Evolutionary conservation across 2,888 invertebrate genomes (phyloP), one percentile per base, ranked within the genome.

Genomic region (Cryptocephalus moraei): DNA sequence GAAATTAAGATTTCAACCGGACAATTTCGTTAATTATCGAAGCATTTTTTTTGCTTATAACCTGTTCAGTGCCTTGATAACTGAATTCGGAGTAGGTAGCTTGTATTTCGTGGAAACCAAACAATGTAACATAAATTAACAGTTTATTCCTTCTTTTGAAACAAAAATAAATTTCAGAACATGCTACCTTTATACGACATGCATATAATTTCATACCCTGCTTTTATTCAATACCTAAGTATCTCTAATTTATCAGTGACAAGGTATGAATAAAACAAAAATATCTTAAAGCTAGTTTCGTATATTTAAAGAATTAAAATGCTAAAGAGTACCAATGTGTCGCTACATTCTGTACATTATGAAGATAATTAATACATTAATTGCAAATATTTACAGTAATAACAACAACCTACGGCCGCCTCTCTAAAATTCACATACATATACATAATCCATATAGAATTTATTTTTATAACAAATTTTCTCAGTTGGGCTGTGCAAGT

Each of bases 251-350:
- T 22, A 22, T 22, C 22, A 22, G 22, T 22, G 36, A 12, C 6
- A 36, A 36, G 39, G 41, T 42, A 46, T 46, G 14, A 36, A 36
- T 11, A 36, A 36, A 36, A 36, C 12, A 47, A 49, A 51, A 55
- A 53, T 49, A 41, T 51, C 32, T 32, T 58, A 61, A 60, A 63
- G 62, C 62, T 63, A 62, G 56, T 58, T 49, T 65, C 62, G 61
- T 67, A 66, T 68, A 66, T 67, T 67, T 61, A 60, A 59, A 57
- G 63, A 64, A 62, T 66, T 59, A 63, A 65, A 62, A 66, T 66
- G 63, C 68, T 69, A 67, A 58, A 63, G 58, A 61, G 60, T 67
- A 64, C 60, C 64, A 66, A 65, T 66, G 65, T 65, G 63, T 61
- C 49, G 51, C 49, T 55, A 54, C 66, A 64, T 62, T 12, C 67